phyloP scores from a whole-genome alignment of 2,797 vertebrate genomes.

The Tapera naevia region DNA sequence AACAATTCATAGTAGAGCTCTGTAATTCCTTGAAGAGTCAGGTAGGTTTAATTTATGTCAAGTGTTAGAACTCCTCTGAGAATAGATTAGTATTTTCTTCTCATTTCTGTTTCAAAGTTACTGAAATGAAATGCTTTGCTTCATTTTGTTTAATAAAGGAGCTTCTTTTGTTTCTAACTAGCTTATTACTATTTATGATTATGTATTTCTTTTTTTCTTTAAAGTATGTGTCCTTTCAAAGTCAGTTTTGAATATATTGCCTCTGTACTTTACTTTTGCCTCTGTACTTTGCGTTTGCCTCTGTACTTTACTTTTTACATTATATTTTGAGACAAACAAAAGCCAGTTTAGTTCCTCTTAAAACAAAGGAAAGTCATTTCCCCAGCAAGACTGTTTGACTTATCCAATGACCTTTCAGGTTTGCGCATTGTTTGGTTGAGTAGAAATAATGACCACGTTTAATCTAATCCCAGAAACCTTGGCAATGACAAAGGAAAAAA shows the following conservation, averaged over 20 bases:
- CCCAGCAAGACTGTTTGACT: not conserved
- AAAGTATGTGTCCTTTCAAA: not conserved
- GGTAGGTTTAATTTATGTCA: not conserved
- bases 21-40: not conserved
- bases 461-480: not conserved
- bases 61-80: not conserved
- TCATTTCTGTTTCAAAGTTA: not conserved
- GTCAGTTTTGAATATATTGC: not conserved
- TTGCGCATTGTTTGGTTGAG: not conserved
- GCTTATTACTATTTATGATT: not conserved
- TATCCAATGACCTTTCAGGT: not conserved
- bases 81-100: not conserved
- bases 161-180: not conserved
- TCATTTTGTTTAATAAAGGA: not conserved
- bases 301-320: not conserved
- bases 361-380: not conserved
- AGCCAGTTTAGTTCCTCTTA: not conserved
- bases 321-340: not conserved
- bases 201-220: not conserved
- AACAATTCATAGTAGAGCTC: not conserved
- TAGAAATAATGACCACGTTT: not conserved
- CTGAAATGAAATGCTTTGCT: not conserved
- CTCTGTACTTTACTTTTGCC: not conserved
- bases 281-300: no score
- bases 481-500: not conserved